Evolutionary conservation across 2,888 invertebrate species (phyloP).

Genomic region (Syrphus vitripennis): DNA sequence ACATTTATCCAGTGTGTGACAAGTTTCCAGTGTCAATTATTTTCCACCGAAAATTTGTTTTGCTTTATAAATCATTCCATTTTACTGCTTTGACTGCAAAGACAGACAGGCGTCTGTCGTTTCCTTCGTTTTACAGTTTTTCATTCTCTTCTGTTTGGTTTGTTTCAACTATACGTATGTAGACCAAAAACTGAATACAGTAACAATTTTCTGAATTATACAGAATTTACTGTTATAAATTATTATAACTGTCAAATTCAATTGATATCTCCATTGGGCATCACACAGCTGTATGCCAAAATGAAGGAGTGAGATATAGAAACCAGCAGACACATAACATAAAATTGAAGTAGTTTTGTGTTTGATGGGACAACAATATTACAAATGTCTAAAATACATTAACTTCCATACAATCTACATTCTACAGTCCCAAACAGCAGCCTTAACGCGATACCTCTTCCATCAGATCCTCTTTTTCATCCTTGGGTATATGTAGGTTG

Average conservation of each 20-base stretch:
- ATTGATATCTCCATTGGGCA: conserved; percentile 68
- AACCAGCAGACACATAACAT: neutral
- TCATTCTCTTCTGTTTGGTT: neutral
- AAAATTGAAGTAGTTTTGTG: conserved; percentile 37
- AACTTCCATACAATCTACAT: neutral
- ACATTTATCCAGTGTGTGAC: conserved; percentile 21
- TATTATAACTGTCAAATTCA: conserved; percentile 71
- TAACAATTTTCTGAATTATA: conserved; percentile 59
- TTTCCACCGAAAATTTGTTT: conserved; percentile 52
- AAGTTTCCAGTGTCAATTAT: conserved; percentile 51
- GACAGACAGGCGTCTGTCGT: conserved; percentile 51
- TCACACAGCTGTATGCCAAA: conserved; percentile 54
- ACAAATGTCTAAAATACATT: conserved; percentile 31
- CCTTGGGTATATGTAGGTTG: neutral
- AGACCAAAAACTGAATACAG: conserved; percentile 13
- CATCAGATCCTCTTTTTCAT: conserved; percentile 22
- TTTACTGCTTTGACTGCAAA: conserved; percentile 31
- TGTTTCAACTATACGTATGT: neutral
- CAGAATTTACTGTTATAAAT: conserved; percentile 61
- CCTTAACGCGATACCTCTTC: conserved; percentile 24
- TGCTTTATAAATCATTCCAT: conserved; percentile 60
- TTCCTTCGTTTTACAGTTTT: neutral
- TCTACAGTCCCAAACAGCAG: neutral
- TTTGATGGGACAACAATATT: conserved; percentile 59
- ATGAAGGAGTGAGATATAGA: neutral